phyloP scores from a whole-genome alignment of 2,113 vertebrate genomes.

The Garra rufa region DNA sequence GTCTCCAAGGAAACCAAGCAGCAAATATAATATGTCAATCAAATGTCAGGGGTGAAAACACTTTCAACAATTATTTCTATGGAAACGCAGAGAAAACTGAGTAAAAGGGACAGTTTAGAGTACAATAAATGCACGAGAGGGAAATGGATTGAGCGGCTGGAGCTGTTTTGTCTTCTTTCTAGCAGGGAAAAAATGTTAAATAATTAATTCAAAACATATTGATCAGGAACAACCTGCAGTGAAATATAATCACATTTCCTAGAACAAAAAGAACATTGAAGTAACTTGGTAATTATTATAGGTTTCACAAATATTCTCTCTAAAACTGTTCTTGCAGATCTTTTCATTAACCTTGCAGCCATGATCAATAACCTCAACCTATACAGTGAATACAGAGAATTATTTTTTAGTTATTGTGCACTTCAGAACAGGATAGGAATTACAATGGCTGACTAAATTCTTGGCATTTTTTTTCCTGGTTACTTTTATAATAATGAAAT shows the following conservation, averaged over 20 bases:
- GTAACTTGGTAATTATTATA: slow-evolving; percentile 6
- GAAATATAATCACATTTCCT: slow-evolving; percentile 28
- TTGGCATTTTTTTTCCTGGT: too few species aligned
- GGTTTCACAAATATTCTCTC: slow-evolving; percentile 22
- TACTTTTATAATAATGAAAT: too few species aligned
- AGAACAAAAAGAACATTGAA: neutral
- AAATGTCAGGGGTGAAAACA: slow-evolving; percentile 37
- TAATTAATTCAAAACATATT: slow-evolving; percentile 26
- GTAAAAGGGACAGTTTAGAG: neutral
- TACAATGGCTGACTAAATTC: neutral
- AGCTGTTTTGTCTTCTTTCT: neutral
- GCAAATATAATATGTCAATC: slow-evolving; percentile 36
- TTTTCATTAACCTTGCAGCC: slow-evolving; percentile 42
- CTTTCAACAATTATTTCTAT: slow-evolving; percentile 28
- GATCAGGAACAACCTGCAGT: neutral
- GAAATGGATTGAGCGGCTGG: neutral
- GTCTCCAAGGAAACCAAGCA: slow-evolving; percentile 50
- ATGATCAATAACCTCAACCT: slow-evolving; percentile 32
- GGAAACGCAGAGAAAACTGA: slow-evolving; percentile 25
- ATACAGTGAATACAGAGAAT: slow-evolving; percentile 3
- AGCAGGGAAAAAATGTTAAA: neutral
- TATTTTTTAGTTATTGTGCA: neutral
- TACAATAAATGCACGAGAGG: neutral
- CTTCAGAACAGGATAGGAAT: neutral
- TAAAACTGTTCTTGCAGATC: slow-evolving; percentile 34